Percentiles rank a stretch among this genome's conserved stretches.
These are phyloP conservation scores for Myotis yumanensis DNA, from an alignment of 2,113 vertebrate species.

Conservation along the genomic window DNA sequence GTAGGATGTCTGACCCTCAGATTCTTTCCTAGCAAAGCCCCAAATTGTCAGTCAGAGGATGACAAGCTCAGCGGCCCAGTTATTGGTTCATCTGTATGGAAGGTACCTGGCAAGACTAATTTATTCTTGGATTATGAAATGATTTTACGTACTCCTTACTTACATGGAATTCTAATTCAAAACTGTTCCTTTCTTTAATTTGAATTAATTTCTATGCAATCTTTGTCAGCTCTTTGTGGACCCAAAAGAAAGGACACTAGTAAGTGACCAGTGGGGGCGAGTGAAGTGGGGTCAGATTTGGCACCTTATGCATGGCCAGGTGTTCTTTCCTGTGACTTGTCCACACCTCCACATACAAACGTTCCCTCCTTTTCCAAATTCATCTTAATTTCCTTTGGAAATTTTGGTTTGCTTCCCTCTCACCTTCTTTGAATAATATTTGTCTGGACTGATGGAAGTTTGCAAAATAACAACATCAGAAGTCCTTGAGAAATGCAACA, in stretches of 20 bases:
- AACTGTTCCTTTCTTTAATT: slow-evolving; percentile 79
- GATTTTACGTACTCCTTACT: slow-evolving; percentile 2
- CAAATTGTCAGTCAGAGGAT: neutral
- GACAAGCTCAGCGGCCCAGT: neutral
- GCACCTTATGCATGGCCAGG: slow-evolving; percentile 80
- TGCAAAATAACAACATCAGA: slow-evolving; percentile 66
- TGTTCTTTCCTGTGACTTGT: slow-evolving; percentile 90
- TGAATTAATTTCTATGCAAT: slow-evolving; percentile 83
- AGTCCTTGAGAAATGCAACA: slow-evolving; percentile 63
- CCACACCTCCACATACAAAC: slow-evolving; percentile 78
- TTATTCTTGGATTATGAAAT: slow-evolving; percentile 3
- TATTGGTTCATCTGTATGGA: neutral
- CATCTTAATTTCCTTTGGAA: slow-evolving; percentile 82
- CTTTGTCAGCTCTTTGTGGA: slow-evolving; percentile 92
- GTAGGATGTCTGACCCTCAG: neutral
- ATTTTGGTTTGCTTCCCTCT: slow-evolving; percentile 82
- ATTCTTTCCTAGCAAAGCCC: neutral
- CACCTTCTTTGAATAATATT: slow-evolving; percentile 81
- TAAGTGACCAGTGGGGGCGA: slow-evolving; percentile 88
- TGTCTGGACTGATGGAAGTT: slow-evolving; percentile 84
- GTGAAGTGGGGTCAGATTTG: slow-evolving; percentile 84
- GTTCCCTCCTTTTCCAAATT: slow-evolving; percentile 79
- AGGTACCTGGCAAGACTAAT: neutral
- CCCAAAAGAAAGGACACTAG: slow-evolving; percentile 96
- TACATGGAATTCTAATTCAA: slow-evolving; percentile 51